Evolutionary conservation across 1,140 invertebrate species (phyloP).

Genomic region (Caerostris extrusa): DNA sequence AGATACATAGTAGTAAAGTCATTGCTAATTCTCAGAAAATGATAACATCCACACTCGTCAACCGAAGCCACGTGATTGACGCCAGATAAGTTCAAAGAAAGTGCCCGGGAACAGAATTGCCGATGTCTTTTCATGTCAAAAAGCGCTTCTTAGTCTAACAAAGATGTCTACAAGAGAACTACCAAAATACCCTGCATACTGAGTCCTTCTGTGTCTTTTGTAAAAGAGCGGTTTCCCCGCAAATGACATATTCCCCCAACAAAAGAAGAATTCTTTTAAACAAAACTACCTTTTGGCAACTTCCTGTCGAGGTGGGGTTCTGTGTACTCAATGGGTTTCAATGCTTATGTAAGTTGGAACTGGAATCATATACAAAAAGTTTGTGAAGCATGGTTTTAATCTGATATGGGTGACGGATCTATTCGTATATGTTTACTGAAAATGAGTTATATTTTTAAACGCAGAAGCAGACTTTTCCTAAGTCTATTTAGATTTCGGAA

Average conservation of each 20-base stretch:
- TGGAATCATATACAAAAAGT: not conserved
- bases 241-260: slow-evolving; percentile 13
- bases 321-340: not conserved
- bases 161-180: not conserved
- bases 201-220: not conserved
- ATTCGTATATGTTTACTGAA: not conserved
- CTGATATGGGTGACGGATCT: slow-evolving; percentile 27
- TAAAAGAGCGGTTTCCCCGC: not conserved
- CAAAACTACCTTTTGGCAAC: not conserved
- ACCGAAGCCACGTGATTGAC: too few relatives aligned
- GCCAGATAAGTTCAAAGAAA: too few relatives aligned
- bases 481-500: too few relatives aligned
- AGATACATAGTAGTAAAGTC: too few relatives aligned
- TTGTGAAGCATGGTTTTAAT: not conserved
- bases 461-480: not conserved
- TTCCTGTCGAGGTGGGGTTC: not conserved
- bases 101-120: not conserved
- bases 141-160: not conserved
- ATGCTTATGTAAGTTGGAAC: not conserved
- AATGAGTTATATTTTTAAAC: not conserved
- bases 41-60: too few relatives aligned
- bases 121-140: not conserved
- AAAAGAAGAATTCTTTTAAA: slow-evolving; percentile 52
- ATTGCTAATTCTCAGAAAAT: too few relatives aligned
- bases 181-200: not conserved